A percentile compares a stretch with the other conserved stretches of the same genome.
Evolutionary conservation across 1,140 invertebrate genomes (phyloP).

Genomic region (Arctopsyche grandis): DNA sequence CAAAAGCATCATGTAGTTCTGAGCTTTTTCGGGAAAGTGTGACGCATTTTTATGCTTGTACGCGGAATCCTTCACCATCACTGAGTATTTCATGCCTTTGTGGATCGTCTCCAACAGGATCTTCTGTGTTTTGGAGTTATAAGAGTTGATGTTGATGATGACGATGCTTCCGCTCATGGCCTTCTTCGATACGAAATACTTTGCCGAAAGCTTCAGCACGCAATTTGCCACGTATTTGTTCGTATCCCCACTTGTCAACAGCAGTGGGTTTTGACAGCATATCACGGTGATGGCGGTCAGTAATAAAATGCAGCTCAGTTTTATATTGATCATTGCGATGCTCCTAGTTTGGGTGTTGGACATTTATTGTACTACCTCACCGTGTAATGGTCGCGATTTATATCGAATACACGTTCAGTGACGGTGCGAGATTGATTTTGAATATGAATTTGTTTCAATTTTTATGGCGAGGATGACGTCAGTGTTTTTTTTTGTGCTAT

Average conservation of each 20-base stretch:
- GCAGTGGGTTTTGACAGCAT: background rate
- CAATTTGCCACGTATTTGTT: conserved; percentile 58
- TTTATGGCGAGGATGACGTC: too few relatives aligned
- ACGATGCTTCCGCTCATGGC: conserved; percentile 65
- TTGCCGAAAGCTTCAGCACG: conserved; percentile 64
- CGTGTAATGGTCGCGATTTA: background rate
- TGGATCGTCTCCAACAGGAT: conserved; percentile 63
- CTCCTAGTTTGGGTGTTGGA: background rate
- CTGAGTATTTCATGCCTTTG: conserved; percentile 62
- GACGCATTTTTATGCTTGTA: conserved; percentile 63
- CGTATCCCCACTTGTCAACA: background rate
- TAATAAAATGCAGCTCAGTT: too few relatives aligned
- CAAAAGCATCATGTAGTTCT: conserved; percentile 66
- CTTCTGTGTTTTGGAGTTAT: conserved; percentile 59
- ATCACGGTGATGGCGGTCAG: background rate
- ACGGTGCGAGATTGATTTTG: background rate
- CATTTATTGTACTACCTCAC: background rate
- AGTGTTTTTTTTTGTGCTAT: too few relatives aligned
- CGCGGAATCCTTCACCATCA: conserved; percentile 65
- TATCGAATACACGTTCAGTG: background rate
- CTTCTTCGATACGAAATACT: conserved; percentile 66
- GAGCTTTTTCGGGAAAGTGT: conserved; percentile 66
- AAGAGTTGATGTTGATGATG: conserved; percentile 63
- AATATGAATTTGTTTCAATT: too few relatives aligned
- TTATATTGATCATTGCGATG: background rate